These are phyloP conservation scores for Paratrypauchen microcephalus DNA, from an alignment of 2,797 vertebrate species.

Conservation along the genomic window DNA sequence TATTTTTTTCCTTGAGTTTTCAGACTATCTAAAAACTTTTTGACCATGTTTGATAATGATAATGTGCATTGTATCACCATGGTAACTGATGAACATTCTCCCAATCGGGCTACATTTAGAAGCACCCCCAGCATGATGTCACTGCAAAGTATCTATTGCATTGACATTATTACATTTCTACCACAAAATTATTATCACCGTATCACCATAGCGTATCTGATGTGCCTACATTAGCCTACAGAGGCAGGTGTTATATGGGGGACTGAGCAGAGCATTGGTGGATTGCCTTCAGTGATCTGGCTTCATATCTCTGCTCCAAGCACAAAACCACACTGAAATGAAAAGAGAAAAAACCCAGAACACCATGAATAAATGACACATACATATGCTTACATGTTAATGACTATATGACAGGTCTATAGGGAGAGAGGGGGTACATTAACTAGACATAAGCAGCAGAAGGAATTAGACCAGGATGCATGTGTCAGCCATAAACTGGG, in stretches of 20 bases:
- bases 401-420: background rate
- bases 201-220: background rate
- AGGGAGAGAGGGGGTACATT: background rate
- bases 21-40: no score
- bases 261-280: constrained; percentile 5
- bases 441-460: background rate
- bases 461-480: constrained; percentile 9
- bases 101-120: no score
- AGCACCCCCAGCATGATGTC: no score
- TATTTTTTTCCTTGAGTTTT: no score
- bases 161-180: background rate
- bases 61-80: no score
- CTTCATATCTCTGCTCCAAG: constrained; percentile 43
- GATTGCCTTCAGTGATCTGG: constrained; percentile 33
- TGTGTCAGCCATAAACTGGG: constrained; percentile 12
- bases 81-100: no score
- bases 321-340: constrained; percentile 26
- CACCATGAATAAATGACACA: constrained; percentile 39
- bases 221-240: constrained; percentile 10
- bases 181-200: background rate
- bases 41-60: no score
- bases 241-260: constrained; percentile 2
- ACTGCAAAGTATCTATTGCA: background rate
- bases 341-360: constrained; percentile 10
- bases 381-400: constrained; percentile 14